A percentile compares a stretch with the other conserved stretches of the same genome.
Evolutionary conservation across 2,113 vertebrate genomes (phyloP).

Genomic region (Jacana jacana): DNA sequence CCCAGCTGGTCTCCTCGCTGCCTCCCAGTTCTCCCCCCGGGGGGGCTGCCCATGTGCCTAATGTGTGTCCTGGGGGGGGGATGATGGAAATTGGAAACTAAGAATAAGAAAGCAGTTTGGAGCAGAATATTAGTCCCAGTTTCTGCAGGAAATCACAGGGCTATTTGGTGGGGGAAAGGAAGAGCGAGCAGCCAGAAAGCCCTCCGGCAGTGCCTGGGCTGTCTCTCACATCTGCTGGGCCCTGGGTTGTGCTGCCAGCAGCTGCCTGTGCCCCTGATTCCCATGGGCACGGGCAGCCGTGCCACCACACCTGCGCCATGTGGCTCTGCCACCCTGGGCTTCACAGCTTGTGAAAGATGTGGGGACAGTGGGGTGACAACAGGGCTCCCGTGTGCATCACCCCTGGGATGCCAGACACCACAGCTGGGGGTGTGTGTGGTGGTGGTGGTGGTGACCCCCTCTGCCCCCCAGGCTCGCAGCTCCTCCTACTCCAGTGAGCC

Average conservation of each 20-base stretch:
- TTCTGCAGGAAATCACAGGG: neutral
- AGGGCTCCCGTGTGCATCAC: neutral
- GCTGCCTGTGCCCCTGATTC: neutral
- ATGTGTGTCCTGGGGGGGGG: too few relatives aligned
- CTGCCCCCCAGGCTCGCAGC: neutral
- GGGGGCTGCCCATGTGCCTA: too few relatives aligned
- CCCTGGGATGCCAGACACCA: neutral
- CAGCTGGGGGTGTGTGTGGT: rapidly evolving
- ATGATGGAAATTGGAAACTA: neutral
- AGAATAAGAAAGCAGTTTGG: neutral
- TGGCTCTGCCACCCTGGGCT: neutral
- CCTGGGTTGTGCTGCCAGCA: neutral
- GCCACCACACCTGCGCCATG: rapidly evolving
- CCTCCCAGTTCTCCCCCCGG: too few relatives aligned
- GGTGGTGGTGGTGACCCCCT: neutral
- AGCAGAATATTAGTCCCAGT: neutral
- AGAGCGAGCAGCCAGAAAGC: neutral
- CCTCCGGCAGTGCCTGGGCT: neutral
- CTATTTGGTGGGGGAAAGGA: neutral
- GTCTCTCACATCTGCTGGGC: neutral
- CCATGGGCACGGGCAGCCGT: neutral
- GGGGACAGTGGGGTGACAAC: neutral
- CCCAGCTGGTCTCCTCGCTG: too few relatives aligned
- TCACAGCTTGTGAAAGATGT: neutral
- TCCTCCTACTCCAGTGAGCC: neutral